Evolutionary conservation across 2,113 vertebrate genomes (phyloP), one percentile per base, ranked within the genome.

Genomic region (Lagopus muta): DNA sequence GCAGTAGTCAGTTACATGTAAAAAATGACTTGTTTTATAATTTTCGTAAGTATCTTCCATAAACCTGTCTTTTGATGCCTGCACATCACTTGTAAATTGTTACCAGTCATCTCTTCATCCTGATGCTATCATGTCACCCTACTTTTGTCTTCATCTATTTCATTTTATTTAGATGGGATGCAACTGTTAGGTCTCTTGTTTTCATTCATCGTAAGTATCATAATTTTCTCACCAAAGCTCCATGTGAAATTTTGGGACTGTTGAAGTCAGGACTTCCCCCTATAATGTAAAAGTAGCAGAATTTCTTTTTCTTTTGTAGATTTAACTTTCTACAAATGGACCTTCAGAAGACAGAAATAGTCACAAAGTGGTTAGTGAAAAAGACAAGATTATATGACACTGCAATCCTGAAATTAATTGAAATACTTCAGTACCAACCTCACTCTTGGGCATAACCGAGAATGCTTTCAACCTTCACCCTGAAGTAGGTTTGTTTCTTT

Each of bases 1-100:
- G 15, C 30, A 30, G 25, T 18, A 70, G 27, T 5, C 36, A 54
- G 45, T 45, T 86, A 47, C 28, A 17, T 0, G 81, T 28, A 69
- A 92, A 34, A 5, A 73, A 72, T 9, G 1, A 60, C 7, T 9
- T 32, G 67, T 30, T 58, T 10, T 34, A 34, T 1, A 42, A 7
- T 47, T 94, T 84, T 78, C 55, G 28, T 86, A 64, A 67, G 64
- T 92, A 71, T 83, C 25, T 7, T 55, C 32, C 62, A 24, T 54
- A 77, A 73, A 66, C 43, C 13, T 69, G 6, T 45, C 11, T 74
- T 92, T 88, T 82, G 38, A 71, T 34, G 18, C 12, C 54, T 86
- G 28, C 47, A 47, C 13, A 47, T 28, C 8, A 15, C 9, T 77
- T 71, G 16, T 15, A 42, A 82, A 40, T 18, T 77, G 16, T 64